Evolutionary conservation across 2,797 vertebrate species (phyloP).

Genomic region (Enteromius treurensis): DNA sequence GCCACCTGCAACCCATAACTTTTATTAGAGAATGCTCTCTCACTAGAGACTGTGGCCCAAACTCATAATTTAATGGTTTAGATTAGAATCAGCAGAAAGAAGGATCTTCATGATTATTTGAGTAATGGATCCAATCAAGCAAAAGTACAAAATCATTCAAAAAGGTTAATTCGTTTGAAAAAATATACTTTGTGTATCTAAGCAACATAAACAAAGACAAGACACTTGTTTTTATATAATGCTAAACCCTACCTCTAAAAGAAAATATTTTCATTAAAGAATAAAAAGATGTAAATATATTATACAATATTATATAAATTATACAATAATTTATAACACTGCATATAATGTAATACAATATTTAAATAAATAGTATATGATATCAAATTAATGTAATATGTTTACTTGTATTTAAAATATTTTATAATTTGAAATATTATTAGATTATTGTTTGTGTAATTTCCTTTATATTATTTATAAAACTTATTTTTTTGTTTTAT

Average conservation of each 20-base stretch:
- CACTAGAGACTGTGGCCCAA: slow-evolving; percentile 1
- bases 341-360: background rate
- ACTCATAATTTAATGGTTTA: background rate
- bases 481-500: background rate
- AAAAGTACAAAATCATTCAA: background rate
- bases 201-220: background rate
- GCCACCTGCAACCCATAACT: slow-evolving; percentile 24
- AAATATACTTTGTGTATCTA: background rate
- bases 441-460: background rate
- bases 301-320: background rate
- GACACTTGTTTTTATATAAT: background rate
- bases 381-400: background rate
- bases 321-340: too few relatives aligned
- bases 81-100: background rate
- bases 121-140: background rate
- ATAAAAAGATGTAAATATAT: background rate
- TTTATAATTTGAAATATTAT: background rate
- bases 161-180: background rate
- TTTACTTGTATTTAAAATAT: background rate
- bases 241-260: background rate
- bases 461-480: background rate
- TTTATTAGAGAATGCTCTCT: slow-evolving; percentile 26
- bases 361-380: background rate
- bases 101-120: background rate
- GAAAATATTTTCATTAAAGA: background rate